Evolutionary conservation across 2,797 vertebrate species (phyloP).

Genomic region (Phataginus tetradactyla): DNA sequence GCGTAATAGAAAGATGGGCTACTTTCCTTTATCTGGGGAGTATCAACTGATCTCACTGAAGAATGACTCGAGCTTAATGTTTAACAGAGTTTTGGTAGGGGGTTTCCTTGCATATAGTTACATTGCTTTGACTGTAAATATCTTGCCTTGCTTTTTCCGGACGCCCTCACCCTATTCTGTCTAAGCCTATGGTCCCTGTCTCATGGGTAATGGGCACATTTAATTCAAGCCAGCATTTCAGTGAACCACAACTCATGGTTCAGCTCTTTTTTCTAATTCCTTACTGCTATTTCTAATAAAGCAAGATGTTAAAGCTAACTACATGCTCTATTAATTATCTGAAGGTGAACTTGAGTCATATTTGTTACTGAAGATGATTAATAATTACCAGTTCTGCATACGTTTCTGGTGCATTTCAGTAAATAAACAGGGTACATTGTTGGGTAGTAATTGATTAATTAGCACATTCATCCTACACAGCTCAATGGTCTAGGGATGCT

Average conservation of each 20-base stretch:
- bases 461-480: conserved; percentile 79
- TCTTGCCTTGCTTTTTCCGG: too few species aligned
- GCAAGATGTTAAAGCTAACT: conserved; percentile 76
- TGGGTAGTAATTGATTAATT: conserved; percentile 87
- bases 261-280: conserved; percentile 24
- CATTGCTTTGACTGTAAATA: too few species aligned
- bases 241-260: background rate
- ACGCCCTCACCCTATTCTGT: too few species aligned
- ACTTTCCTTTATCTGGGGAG: too few species aligned
- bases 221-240: background rate
- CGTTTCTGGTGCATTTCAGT: conserved; percentile 77
- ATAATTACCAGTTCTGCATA: conserved; percentile 84
- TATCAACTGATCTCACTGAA: too few species aligned
- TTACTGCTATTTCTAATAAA: conserved; percentile 65
- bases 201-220: background rate
- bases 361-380: conserved; percentile 86
- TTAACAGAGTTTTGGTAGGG: too few species aligned
- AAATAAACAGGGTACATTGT: conserved; percentile 81
- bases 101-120: too few species aligned
- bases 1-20: too few species aligned
- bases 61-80: too few species aligned
- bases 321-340: conserved; percentile 85
- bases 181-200: too few species aligned
- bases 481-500: conserved; percentile 81
- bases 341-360: conserved; percentile 83